Evolutionary conservation across 2,797 vertebrate species (phyloP).

Genomic region (Liasis olivaceus): DNA sequence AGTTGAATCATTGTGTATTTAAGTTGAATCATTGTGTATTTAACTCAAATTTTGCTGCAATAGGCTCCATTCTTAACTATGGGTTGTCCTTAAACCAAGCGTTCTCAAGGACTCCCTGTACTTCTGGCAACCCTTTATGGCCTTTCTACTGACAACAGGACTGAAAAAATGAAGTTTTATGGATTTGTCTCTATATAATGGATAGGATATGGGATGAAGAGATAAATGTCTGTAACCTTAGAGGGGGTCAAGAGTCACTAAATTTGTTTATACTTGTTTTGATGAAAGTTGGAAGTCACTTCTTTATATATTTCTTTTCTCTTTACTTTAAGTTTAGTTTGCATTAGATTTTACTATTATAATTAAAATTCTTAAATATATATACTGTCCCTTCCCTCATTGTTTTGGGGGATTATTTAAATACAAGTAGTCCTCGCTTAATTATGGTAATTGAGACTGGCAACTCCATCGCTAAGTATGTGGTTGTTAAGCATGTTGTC

Average conservation of each 20-base stretch:
- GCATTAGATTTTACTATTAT: too few relatives aligned
- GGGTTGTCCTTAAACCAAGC: too few relatives aligned
- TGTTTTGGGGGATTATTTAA: background rate
- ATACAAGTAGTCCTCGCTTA: background rate
- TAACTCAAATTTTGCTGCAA: too few relatives aligned
- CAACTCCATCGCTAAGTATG: background rate
- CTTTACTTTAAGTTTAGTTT: too few relatives aligned
- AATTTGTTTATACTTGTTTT: background rate
- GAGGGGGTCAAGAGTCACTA: background rate
- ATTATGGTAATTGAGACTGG: background rate
- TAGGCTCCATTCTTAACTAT: too few relatives aligned
- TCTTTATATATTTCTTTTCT: too few relatives aligned
- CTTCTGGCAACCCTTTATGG: background rate
- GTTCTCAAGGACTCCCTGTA: background rate
- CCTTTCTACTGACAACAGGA: background rate
- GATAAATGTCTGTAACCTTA: background rate
- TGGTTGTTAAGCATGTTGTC: background rate
- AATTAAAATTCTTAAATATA: background rate
- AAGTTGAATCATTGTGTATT: too few relatives aligned
- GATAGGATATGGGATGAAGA: background rate
- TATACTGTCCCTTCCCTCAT: too few relatives aligned
- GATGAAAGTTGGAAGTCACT: background rate
- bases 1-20: too few relatives aligned
- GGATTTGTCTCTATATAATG: background rate
- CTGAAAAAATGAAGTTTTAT: background rate